Percentiles rank a stretch among this genome's conserved stretches.
phyloP scores from a whole-genome alignment of 2,113 vertebrate species.

The Colinus virginianus region DNA sequence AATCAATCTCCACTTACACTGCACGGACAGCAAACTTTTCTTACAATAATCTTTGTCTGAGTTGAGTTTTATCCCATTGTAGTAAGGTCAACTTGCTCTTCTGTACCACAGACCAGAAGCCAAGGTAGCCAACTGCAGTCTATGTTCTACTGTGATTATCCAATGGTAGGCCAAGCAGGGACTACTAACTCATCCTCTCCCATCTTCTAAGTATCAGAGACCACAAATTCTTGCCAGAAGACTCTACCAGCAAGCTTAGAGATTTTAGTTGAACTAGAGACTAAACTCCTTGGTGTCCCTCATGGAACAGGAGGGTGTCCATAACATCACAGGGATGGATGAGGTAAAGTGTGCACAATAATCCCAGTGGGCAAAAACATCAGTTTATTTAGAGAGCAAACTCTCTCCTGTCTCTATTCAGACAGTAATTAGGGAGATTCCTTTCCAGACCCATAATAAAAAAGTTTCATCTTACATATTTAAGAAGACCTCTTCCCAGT shows the following conservation, averaged over 20 bases:
- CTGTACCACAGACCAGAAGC: neutral
- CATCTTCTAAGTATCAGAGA: neutral
- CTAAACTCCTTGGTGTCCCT: neutral
- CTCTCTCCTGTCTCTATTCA: neutral
- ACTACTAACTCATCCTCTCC: conserved; percentile 10
- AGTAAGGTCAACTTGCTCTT: neutral
- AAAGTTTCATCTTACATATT: neutral
- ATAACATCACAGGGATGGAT: neutral
- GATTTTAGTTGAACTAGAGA: neutral
- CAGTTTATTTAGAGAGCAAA: neutral
- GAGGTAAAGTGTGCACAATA: neutral
- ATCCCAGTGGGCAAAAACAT: neutral
- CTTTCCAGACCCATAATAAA: neutral
- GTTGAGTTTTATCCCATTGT: neutral
- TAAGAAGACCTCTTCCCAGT: neutral
- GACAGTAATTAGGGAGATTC: neutral
- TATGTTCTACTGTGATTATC: neutral
- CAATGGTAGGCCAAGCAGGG: neutral
- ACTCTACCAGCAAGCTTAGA: neutral
- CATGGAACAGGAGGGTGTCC: neutral
- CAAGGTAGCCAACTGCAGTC: neutral
- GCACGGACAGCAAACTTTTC: neutral
- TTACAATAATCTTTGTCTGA: neutral
- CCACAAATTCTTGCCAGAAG: conserved; percentile 27
- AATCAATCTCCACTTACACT: neutral